Conservation (phyloP, 2,888 invertebrate species). For the Pycnomerus fuliginosus region DNA sequence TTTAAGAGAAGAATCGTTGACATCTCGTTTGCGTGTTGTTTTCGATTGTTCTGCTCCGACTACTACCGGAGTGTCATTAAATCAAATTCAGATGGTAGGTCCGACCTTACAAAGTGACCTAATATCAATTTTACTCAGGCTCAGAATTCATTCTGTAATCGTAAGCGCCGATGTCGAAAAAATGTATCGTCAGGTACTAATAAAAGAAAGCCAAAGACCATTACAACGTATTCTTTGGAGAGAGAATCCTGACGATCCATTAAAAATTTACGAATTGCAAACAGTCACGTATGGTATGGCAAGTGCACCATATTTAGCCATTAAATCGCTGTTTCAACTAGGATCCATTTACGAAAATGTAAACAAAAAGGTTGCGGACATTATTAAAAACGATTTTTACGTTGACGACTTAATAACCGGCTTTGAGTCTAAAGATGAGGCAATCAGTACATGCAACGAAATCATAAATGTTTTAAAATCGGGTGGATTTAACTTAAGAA, state of each 20-base stretch:
- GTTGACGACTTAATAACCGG: slow-evolving; percentile 21
- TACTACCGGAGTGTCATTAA: background rate
- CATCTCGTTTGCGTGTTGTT: slow-evolving; percentile 2
- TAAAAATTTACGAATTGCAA: slow-evolving; percentile 3
- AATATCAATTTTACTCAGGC: slow-evolving; percentile 1
- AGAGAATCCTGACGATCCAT: background rate
- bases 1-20: background rate
- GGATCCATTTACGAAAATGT: slow-evolving; percentile 2
- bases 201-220: slow-evolving; percentile 1
- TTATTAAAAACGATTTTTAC: slow-evolving; percentile 15
- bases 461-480: slow-evolving; percentile 2
- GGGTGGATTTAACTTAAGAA: slow-evolving; percentile 14
- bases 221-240: slow-evolving; percentile 9
- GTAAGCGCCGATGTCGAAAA: slow-evolving; percentile 4
- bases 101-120: slow-evolving; percentile 5
- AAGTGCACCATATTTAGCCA: slow-evolving; percentile 4
- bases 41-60: slow-evolving; percentile 1
- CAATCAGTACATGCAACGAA: background rate
- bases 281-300: slow-evolving; percentile 10
- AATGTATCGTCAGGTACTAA: slow-evolving; percentile 7
- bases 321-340: slow-evolving; percentile 4
- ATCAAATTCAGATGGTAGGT: slow-evolving; percentile 2
- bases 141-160: slow-evolving; percentile 1
- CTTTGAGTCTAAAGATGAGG: slow-evolving; percentile 4
- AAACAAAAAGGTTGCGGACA: slow-evolving; percentile 2